Evolutionary conservation across 2,888 invertebrate genomes (phyloP).

Genomic region (Orchestes rusci): DNA sequence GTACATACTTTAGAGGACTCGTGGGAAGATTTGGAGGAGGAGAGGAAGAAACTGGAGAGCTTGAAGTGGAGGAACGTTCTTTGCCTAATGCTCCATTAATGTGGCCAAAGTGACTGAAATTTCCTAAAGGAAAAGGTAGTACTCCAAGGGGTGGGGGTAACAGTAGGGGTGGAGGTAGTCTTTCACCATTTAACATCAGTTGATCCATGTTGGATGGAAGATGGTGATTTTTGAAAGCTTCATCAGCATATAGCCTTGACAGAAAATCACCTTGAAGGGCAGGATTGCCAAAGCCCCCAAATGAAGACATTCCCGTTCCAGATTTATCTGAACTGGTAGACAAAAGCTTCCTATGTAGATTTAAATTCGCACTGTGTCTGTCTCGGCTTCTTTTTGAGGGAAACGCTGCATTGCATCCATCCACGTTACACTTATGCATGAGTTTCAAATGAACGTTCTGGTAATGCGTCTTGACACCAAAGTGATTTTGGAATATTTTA

Average conservation of each 20-base stretch:
- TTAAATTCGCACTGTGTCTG: conserved; percentile 85
- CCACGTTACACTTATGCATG: conserved; percentile 91
- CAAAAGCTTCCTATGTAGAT: conserved; percentile 82
- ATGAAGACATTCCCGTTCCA: conserved; percentile 44
- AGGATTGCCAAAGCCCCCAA: conserved; percentile 53
- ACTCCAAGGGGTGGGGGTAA: conserved; percentile 55
- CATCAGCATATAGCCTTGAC: conserved; percentile 70
- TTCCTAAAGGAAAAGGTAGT: conserved; percentile 48
- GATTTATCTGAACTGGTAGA: conserved; percentile 58
- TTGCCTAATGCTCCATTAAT: conserved; percentile 41
- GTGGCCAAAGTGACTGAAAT: conserved; percentile 42
- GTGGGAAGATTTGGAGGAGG: conserved; percentile 44
- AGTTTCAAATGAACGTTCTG: conserved; percentile 92
- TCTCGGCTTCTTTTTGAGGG: conserved; percentile 89
- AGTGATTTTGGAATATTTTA: conserved; percentile 88
- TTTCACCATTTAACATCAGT: conserved; percentile 46
- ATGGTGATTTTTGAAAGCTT: conserved; percentile 52
- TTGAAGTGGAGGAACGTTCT: conserved; percentile 48
- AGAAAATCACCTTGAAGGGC: conserved; percentile 73
- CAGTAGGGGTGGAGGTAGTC: conserved; percentile 51
- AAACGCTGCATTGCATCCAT: conserved; percentile 92
- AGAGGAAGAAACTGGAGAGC: conserved; percentile 48
- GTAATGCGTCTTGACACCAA: conserved; percentile 89
- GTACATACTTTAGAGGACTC: conserved; percentile 43
- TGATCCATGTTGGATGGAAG: conserved; percentile 43